Conservation (phyloP, 2,113 vertebrate species). For the Cynocephalus volans region DNA sequence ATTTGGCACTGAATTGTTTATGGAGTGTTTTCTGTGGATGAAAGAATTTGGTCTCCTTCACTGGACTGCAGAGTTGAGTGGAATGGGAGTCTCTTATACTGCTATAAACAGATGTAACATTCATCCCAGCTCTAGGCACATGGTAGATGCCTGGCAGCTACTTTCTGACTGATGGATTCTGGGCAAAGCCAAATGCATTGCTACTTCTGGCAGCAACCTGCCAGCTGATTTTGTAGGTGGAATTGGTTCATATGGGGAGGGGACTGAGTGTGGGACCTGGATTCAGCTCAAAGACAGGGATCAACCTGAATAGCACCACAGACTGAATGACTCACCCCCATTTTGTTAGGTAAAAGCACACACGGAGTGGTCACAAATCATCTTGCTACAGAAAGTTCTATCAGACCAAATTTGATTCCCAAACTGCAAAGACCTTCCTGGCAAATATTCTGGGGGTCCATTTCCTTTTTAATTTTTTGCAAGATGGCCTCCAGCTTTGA, state of each 20-base stretch:
- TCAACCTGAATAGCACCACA: background rate
- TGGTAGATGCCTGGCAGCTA: background rate
- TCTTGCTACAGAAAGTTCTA: background rate
- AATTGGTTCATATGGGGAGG: background rate
- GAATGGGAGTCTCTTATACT: accelerated
- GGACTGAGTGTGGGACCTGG: background rate
- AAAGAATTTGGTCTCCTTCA: background rate
- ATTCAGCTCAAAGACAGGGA: constrained; percentile 21
- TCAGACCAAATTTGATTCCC: background rate
- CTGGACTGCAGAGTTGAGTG: background rate
- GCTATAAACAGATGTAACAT: background rate
- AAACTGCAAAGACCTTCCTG: background rate
- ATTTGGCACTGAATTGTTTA: background rate
- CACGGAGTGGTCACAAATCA: constrained; percentile 3
- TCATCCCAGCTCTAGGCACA: background rate
- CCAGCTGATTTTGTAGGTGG: background rate
- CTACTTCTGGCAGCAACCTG: background rate
- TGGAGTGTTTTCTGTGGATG: background rate
- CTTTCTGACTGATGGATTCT: background rate
- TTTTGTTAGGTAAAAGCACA: constrained; percentile 5
- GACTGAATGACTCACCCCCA: background rate
- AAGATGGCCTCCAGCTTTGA: background rate
- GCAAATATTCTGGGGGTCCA: background rate
- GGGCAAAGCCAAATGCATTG: background rate
- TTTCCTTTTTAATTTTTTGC: constrained; percentile 1